Conservation (phyloP, 2,888 invertebrate genomes). For the Cabera pusaria region DNA sequence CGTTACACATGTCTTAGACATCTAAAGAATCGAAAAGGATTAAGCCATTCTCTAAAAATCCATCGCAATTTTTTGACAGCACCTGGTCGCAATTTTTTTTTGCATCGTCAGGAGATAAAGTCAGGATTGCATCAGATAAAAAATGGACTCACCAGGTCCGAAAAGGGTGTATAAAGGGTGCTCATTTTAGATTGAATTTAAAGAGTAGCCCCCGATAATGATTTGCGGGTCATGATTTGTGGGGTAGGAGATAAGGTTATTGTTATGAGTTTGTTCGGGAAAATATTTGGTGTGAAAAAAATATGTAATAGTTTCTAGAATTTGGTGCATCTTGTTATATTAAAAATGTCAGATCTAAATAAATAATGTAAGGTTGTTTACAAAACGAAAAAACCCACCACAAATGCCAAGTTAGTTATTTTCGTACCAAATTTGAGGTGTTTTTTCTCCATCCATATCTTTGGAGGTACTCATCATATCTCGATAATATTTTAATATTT, state of each 20-base stretch:
- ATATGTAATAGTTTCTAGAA: not conserved
- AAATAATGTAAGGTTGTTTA: too few relatives aligned
- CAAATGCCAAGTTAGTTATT: too few relatives aligned
- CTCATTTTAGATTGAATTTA: conserved; percentile 57
- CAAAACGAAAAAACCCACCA: too few relatives aligned
- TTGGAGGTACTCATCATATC: too few relatives aligned
- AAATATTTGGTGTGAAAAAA: conserved; percentile 15
- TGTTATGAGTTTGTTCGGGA: conserved; percentile 38
- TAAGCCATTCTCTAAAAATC: conserved; percentile 37
- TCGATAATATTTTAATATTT: too few relatives aligned
- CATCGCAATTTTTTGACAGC: conserved; percentile 40
- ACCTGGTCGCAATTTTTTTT: conserved; percentile 65
- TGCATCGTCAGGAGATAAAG: conserved; percentile 66
- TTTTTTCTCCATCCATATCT: too few relatives aligned
- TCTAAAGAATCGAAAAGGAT: conserved; percentile 49
- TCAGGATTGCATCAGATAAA: conserved; percentile 55
- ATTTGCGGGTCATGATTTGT: conserved; percentile 57
- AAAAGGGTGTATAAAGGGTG: conserved; percentile 49
- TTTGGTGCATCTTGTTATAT: too few relatives aligned
- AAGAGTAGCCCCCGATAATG: conserved; percentile 51
- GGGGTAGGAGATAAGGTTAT: conserved; percentile 56
- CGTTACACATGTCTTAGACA: conserved; percentile 66
- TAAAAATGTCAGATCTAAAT: too few relatives aligned
- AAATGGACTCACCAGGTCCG: conserved; percentile 51
- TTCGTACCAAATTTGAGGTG: too few relatives aligned